Percentiles rank a stretch among this genome's conserved stretches.
Conservation (phyloP, 2,113 vertebrate species). For the Osmerus eperlanus region DNA sequence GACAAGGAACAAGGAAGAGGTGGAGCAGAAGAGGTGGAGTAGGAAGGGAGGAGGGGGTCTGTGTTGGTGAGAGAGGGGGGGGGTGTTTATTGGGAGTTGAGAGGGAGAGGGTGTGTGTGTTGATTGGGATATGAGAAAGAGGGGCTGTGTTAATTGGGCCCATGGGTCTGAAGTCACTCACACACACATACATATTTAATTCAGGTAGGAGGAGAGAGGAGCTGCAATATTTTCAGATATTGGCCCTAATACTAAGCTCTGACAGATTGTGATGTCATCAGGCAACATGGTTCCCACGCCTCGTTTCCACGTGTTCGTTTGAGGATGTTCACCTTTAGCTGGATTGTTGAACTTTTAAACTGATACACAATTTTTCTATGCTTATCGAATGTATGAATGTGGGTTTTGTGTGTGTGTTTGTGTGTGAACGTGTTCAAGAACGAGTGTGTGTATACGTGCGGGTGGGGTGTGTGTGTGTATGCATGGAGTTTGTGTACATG, state of each 20-base stretch:
- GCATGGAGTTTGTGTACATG: conserved; percentile 31
- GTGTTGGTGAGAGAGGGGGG: too few species aligned
- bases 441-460: too few species aligned
- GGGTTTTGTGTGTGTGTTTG: too few species aligned
- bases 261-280: conserved; percentile 34
- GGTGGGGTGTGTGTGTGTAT: neutral
- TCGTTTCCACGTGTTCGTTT: neutral
- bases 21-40: too few species aligned
- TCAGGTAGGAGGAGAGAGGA: neutral
- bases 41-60: too few species aligned
- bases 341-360: too few species aligned
- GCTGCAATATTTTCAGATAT: conserved; percentile 21
- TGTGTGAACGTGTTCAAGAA: too few species aligned
- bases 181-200: conserved; percentile 7
- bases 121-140: conserved; percentile 1
- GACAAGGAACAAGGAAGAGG: too few species aligned
- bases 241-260: conserved; percentile 20
- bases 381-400: too few species aligned
- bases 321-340: too few species aligned
- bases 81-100: too few species aligned
- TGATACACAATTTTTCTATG: too few species aligned
- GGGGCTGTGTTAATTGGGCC: conserved; percentile 30
- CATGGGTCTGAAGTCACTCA: conserved; percentile 20
- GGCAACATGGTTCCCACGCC: neutral
- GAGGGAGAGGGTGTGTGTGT: conserved; percentile 4